Conservation (phyloP, 1,140 invertebrate species). For the Chironomus tepperi region DNA sequence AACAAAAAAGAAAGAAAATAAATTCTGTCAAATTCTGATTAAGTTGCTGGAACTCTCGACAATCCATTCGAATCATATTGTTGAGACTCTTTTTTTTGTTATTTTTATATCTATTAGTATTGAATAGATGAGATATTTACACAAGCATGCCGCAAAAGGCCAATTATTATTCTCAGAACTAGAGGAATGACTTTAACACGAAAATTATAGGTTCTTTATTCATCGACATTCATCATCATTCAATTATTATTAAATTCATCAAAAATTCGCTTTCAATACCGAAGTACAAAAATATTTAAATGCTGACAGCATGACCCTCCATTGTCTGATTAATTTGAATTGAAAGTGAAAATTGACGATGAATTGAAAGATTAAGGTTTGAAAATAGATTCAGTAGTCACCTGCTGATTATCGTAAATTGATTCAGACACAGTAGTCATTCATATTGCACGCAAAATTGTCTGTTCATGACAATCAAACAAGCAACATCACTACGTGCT, state of each 20-base stretch:
- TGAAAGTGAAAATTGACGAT: conserved; percentile 11
- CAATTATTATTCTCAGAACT: background rate
- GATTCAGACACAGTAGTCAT: conserved; percentile 10
- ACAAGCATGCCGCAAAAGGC: conserved; percentile 4
- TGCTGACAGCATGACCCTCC: background rate
- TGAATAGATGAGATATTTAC: background rate
- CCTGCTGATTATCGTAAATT: background rate
- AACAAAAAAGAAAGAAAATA: too few relatives aligned
- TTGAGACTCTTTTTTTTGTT: background rate
- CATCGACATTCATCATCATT: background rate
- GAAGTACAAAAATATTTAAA: too few relatives aligned
- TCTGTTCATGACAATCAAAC: background rate
- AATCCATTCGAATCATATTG: background rate
- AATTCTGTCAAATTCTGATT: too few relatives aligned
- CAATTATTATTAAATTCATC: background rate
- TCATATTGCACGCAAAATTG: background rate
- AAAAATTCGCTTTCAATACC: background rate
- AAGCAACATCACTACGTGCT: background rate
- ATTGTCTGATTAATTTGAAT: background rate
- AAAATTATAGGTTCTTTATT: background rate
- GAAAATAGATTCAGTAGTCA: background rate
- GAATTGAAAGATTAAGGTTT: background rate
- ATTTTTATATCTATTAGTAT: background rate
- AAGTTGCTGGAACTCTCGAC: background rate
- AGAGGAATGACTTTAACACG: background rate